phyloP scores from a whole-genome alignment of 2,113 vertebrate genomes.

The Rallus limicola region DNA sequence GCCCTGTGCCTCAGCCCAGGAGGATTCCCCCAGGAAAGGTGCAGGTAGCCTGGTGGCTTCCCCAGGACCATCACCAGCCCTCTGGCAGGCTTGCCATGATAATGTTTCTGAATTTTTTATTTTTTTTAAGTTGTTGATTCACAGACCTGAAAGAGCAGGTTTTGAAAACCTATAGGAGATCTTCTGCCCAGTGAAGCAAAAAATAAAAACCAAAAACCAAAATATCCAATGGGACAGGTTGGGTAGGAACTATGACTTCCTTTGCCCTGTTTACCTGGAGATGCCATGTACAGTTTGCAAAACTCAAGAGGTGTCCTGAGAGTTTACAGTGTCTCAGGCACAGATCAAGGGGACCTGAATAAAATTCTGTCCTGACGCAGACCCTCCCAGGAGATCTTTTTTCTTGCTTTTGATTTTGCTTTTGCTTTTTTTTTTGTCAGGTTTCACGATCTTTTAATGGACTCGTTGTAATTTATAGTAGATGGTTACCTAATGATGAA shows the following conservation, averaged over 20 bases:
- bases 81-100: not conserved
- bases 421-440: not conserved
- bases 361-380: slow-evolving; percentile 25
- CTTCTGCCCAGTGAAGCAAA: not conserved
- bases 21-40: not conserved
- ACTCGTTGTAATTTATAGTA: slow-evolving; percentile 44
- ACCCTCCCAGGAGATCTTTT: not conserved
- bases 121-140: not conserved
- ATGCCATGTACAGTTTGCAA: not conserved
- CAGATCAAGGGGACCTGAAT: not conserved
- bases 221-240: too few relatives aligned
- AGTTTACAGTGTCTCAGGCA: not conserved
- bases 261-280: not conserved
- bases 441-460: slow-evolving; percentile 35
- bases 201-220: not conserved
- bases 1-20: not conserved
- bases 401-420: not conserved
- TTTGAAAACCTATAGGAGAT: not conserved
- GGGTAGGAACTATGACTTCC: not conserved
- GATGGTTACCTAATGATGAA: slow-evolving; percentile 51
- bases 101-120: not conserved
- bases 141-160: not conserved
- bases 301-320: not conserved
- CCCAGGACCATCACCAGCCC: fast-evolving
- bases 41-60: not conserved